Percentiles rank a stretch among this genome's conserved stretches.
Evolutionary conservation across 2,113 vertebrate genomes (phyloP).

Genomic region (Glaucomys volans): DNA sequence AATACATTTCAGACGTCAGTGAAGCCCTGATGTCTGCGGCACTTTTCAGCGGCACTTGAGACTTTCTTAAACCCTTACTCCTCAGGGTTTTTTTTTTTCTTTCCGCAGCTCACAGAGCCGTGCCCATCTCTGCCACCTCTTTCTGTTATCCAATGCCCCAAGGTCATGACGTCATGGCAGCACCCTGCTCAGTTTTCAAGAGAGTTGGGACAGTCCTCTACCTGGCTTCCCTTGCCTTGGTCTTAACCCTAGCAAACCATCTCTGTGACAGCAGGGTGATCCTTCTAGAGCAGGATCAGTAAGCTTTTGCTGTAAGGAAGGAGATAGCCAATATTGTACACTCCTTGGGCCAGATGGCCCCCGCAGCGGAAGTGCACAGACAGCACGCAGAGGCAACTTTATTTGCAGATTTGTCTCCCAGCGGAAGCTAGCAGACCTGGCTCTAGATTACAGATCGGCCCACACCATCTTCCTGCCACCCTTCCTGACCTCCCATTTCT

Average conservation of each 20-base stretch:
- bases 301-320: background rate
- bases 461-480: background rate
- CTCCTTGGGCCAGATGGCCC: background rate
- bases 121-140: background rate
- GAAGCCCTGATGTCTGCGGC: background rate
- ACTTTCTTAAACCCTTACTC: background rate
- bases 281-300: background rate
- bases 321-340: background rate
- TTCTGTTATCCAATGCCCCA: background rate
- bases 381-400: background rate
- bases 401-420: background rate
- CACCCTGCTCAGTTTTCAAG: background rate
- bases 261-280: background rate
- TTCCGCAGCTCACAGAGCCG: background rate
- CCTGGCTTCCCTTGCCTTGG: background rate
- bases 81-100: background rate
- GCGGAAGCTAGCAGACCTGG: background rate
- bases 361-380: background rate
- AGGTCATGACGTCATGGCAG: background rate
- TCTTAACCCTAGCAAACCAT: background rate
- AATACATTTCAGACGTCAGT: background rate
- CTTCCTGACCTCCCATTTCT: background rate
- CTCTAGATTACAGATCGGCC: background rate
- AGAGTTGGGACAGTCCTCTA: background rate
- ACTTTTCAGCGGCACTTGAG: background rate